phyloP scores from a whole-genome alignment of 2,113 vertebrate genomes.

The Zootoca vivipara region DNA sequence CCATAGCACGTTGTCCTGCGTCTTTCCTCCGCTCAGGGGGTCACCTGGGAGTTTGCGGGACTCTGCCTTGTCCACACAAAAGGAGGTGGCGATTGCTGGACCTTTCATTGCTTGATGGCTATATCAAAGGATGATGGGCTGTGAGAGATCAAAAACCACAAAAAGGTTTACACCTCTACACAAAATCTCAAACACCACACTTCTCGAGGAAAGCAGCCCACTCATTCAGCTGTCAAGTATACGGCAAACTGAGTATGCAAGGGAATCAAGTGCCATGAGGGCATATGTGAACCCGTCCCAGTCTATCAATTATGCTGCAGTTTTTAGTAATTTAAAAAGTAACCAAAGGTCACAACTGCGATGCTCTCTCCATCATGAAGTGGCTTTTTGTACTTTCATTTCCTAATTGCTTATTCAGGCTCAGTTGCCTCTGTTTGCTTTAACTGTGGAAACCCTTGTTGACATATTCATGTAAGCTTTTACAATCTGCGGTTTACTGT shows the following conservation, averaged over 20 bases:
- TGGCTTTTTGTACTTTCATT: background rate
- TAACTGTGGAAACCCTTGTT: constrained; percentile 28
- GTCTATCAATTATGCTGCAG: background rate
- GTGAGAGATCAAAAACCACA: background rate
- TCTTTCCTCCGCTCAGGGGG: too few relatives aligned
- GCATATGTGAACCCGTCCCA: background rate
- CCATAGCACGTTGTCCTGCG: too few relatives aligned
- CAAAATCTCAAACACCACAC: background rate
- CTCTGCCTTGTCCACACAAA: too few relatives aligned
- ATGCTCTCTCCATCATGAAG: background rate
- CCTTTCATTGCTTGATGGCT: too few relatives aligned
- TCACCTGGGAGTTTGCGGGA: too few relatives aligned
- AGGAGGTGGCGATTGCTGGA: too few relatives aligned
- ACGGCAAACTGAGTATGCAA: background rate
- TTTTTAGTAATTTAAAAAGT: constrained; percentile 10
- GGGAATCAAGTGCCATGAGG: background rate
- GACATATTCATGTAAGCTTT: constrained; percentile 40
- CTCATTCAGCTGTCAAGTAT: background rate
- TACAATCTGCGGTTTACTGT: constrained; percentile 28
- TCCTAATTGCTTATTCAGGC: constrained; percentile 7
- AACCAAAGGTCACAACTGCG: constrained; percentile 16
- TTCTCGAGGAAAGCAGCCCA: background rate
- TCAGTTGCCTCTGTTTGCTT: constrained; percentile 9
- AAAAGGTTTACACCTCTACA: background rate
- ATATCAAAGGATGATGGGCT: background rate